Conservation (phyloP, 2,113 vertebrate genomes). For the Lepisosteus oculatus region DNA sequence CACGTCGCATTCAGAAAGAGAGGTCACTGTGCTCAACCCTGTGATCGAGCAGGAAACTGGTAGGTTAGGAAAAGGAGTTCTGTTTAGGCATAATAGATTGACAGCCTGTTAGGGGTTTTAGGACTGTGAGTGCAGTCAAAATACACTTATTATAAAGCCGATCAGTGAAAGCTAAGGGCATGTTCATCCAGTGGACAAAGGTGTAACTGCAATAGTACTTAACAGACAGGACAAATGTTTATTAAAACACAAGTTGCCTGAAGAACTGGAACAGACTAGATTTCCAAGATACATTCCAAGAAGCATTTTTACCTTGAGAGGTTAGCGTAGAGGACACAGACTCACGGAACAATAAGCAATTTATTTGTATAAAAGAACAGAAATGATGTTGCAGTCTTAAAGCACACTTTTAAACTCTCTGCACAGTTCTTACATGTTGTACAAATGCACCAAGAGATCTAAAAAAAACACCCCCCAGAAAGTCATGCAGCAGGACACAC, state of each 20-base stretch:
- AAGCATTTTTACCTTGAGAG: slow-evolving; percentile 36
- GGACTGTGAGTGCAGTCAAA: too few relatives aligned
- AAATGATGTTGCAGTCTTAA: slow-evolving; percentile 31
- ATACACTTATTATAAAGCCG: too few relatives aligned
- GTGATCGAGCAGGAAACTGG: too few relatives aligned
- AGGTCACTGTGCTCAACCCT: too few relatives aligned
- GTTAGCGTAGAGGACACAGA: slow-evolving; percentile 20
- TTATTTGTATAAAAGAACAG: slow-evolving; percentile 35
- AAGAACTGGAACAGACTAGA: slow-evolving; percentile 41
- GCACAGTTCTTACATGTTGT: slow-evolving; percentile 30
- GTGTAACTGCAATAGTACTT: too few relatives aligned
- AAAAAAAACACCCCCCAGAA: slow-evolving; percentile 45
- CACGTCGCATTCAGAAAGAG: too few relatives aligned
- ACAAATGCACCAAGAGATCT: slow-evolving; percentile 41
- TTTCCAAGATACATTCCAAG: slow-evolving; percentile 32
- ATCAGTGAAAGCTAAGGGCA: too few relatives aligned
- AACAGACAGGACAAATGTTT: slow-evolving; percentile 37
- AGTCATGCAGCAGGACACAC: slow-evolving; percentile 63
- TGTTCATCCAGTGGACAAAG: too few relatives aligned
- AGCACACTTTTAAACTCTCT: slow-evolving; percentile 32
- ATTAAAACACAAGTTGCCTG: slow-evolving; percentile 64
- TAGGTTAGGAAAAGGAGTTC: too few relatives aligned
- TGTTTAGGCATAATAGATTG: too few relatives aligned
- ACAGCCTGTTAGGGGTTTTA: too few relatives aligned
- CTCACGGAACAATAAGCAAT: slow-evolving; percentile 15